Base-by-base conservation (phyloP, 1,140 invertebrate genomes). In the Parapsyche elsis region DNA sequence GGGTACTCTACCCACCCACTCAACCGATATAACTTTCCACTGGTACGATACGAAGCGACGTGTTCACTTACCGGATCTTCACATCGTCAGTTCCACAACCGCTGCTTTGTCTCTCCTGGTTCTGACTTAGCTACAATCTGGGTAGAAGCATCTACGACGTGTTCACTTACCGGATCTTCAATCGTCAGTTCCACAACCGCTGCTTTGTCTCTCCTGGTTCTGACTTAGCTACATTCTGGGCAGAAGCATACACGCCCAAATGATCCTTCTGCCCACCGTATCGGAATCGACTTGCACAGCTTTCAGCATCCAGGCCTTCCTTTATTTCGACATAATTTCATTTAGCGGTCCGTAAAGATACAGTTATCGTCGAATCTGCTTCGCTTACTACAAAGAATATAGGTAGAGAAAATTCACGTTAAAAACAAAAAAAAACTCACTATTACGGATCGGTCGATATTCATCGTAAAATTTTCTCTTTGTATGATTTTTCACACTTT, bases 21-120 rank as follows among this genome's bases (percentile, higher is more conserved):
- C 30, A 1, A 38, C 30, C 57, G 21, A 19, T 61, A 61, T 61
- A 61, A 61, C 57, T 61, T 61, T 61, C 21, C 57, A 21, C 19
- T 57, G 53, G 19, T n/a, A 12, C 12, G 53, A 7, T 57, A n/a
- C n/a, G n/a, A n/a, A n/a, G n/a, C n/a, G n/a, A n/a, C 30, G 30
- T 38, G 30, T 38, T 38, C 30, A 1, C 30, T 38, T 7, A 38
- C 30, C 30, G 30, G 30, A 38, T 38, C 1, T 38, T 38, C 30
- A 38, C n/a, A 38, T 38, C 19, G 53, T 67, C 61, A 16, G 16
- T 12, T 67, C 80, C 82, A 79, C 83, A 84, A 14, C 81, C 84
- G 57, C 16, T 12, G 44, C 59, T 77, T 67, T 77, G 76, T 77
- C 59, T 64, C 26, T n/a, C 76, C 23, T 77, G 21, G 9, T 5